Base-by-base conservation (phyloP, 2,113 vertebrate genomes). In the Syrmaticus mikado region DNA sequence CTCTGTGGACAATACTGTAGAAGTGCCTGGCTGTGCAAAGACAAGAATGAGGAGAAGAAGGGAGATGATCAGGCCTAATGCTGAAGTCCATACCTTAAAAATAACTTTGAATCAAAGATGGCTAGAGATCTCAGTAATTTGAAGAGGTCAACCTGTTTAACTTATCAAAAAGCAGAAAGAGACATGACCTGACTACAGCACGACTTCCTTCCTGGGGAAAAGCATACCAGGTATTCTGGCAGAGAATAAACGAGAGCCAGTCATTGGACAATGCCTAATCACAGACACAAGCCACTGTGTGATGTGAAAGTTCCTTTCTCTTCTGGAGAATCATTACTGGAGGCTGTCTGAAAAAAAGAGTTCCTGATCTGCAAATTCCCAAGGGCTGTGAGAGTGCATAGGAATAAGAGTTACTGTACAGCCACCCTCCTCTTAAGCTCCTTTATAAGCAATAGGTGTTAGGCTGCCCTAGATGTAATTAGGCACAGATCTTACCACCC, bases 131-230 rank as follows among this genome's bases (percentile, higher is more conserved):
- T 89, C 93, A 76, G 90, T 61, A 80, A 91, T 85, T 90, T 90
- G 92, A 94, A 82, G 90, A 95, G 93, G 76, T 92, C 94, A 94
- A 90, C 73, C 90, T 88, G 61, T 66, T 94, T 91, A 94, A 90
- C 48, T 80, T 90, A 93, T 91, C 76, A 78, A 82, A 95, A 90
- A 83, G 85, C 90, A 92, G 80, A 85, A 85, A 0, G 8, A 93
- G 85, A 88, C 85, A 83, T 95, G 91, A 94, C 87, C 95, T 88
- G 85, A 67, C 74, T 96, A 80, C 82, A 82, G 66, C 68, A 91
- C 83, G n/a, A 20, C 61, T 78, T 72, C 82, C 68, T 94, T 92
- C 66, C 89, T 25, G 55, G 60, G 75, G 61, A 94, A 94, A 93
- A 88, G 36, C 71, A 82, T 75, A 86, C 82, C 85, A 87, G 74